Evolutionary conservation across 2,888 invertebrate species (phyloP), one percentile per base, ranked within the genome.

Genomic region (Atherix ibis): DNA sequence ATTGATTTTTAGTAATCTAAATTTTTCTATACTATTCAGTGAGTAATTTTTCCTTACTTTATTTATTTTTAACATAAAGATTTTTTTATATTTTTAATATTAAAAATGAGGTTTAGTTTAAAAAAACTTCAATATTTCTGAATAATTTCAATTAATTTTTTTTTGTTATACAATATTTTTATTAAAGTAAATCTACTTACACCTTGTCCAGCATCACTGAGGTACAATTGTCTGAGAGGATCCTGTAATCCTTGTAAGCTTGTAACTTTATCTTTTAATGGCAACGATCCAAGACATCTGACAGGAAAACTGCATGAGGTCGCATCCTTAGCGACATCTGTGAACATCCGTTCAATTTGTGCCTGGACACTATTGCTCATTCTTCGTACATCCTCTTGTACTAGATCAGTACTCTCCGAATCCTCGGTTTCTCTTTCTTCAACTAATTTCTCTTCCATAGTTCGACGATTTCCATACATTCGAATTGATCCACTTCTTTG

Each of bases 261-360:
- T 1, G 85, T 83, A 37, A 83, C 82, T 51, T 81, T 81, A 36
- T 76, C 76, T 18, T 73, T 72, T 0, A 89, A 65, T 0, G 81
- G 76, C 13, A 84, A 71, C 2, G 81, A 80, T 8, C 88, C 88
- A 41, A 89, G 64, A 50, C 87, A 88, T 48, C 81, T 79, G 2
- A 88, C 84, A 43, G 71, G 70, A 47, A 77, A 77, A 29, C 68
- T 59, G 45, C 72, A 73, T 25, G 66, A 63, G 6, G 71, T 66
- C 2, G 72, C 70, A 40, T 72, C 67, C 35, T 70, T 70, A 3
- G 77, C 73, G 48, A 80, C 73, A 40, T 79, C 79, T 16, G 72
- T 73, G 52, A 87, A 87, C 74, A 87, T 80, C 47, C 77, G 75
- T 54, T 87, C 85, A 57, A 88, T 87, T 48, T 80, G 73, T 12